Evolutionary conservation across 2,888 invertebrate species (phyloP), one percentile per base, ranked within the genome.

Genomic region (Plutella xylostella): DNA sequence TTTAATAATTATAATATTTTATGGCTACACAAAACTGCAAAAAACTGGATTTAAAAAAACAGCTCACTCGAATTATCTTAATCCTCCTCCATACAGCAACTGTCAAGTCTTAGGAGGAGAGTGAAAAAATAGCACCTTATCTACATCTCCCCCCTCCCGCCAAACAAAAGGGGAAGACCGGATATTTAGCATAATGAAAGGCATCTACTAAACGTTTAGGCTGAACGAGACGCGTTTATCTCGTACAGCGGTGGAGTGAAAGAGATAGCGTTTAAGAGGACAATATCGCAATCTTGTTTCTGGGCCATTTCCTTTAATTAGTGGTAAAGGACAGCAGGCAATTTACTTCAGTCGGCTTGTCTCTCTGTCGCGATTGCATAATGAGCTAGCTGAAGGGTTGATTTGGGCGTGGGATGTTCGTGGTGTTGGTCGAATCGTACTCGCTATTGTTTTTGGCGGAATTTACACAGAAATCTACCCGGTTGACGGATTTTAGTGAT

Each of bases 261-360:
- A 43, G 57, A 43, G 73, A 71, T 0, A 45, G 63, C 3, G 28
- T 71, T 69, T 65, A 62, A 64, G 73, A 73, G 77, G 72, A 84
- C 83, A 83, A 83, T 84, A 80, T 78, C 82, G 72, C 84, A 85
- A 85, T 85, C 84, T 85, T 85, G 85, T 85, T 85, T 85, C 85
- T 82, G 64, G 80, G 63, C 83, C 83, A 84, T 85, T 85, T 82
- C 72, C 77, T 77, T 84, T 84, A 84, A 85, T 85, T 84, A 85
- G 83, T 76, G 62, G 63, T 66, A 60, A 59, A 70, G 75, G 78
- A 78, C 79, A 77, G 72, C 66, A 64, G 67, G 67, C 71, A 62
- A 75, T 80, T 72, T 72, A 65, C 73, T 65, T 65, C 55, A 55
- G 53, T 61, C 65, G 70, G 72, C 67, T 63, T 65, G 69, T 55